These are phyloP conservation scores for Cylindroiulus punctatus DNA, from an alignment of 2,888 invertebrate species.

Conservation along the genomic window DNA sequence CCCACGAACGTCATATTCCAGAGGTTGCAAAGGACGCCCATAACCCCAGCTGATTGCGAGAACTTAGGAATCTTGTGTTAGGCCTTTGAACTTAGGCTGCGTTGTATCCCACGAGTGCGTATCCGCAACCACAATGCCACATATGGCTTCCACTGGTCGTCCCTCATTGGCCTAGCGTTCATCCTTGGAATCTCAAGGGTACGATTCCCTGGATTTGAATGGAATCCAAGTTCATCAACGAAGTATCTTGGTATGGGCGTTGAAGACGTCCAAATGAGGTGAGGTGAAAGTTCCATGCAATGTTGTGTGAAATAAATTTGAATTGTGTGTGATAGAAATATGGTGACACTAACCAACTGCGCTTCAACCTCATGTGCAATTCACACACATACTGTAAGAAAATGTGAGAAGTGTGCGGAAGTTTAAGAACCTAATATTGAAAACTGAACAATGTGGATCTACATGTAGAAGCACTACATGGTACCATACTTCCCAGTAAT, in stretches of 20 bases:
- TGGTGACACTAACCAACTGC: no score
- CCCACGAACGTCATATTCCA: not conserved
- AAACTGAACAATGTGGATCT: no score
- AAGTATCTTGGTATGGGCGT: not conserved
- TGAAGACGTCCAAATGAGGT: not conserved
- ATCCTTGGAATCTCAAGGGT: conserved; percentile 1
- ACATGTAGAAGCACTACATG: no score
- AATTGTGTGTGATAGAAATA: no score
- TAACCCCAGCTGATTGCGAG: not conserved
- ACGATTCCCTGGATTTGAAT: not conserved
- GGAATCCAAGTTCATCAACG: not conserved
- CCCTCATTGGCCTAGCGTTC: not conserved
- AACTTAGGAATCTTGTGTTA: not conserved
- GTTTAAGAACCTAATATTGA: no score
- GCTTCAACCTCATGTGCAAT: no score
- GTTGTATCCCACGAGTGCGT: not conserved
- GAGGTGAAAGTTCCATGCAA: not conserved
- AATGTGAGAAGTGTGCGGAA: no score
- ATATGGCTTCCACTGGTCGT: conserved; percentile 3
- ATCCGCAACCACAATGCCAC: not conserved
- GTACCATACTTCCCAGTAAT: no score
- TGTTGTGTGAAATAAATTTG: not conserved
- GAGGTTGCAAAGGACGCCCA: not conserved
- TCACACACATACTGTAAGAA: no score
- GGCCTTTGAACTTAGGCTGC: not conserved